Evolutionary conservation across 2,113 vertebrate genomes (phyloP).

Genomic region (Ageneiosus marmoratus): DNA sequence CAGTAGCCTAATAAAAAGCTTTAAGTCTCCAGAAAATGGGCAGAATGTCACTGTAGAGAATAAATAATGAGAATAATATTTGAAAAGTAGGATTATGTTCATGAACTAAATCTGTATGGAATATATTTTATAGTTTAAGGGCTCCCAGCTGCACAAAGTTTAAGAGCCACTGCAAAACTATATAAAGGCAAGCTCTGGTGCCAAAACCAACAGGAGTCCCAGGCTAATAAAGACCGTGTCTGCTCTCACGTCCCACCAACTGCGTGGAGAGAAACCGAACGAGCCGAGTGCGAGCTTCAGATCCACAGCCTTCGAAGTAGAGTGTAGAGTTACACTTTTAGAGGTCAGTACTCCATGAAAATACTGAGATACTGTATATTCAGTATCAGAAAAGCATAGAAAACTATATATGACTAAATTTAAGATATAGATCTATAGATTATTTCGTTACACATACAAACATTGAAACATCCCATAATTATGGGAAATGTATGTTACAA

Average conservation of each 20-base stretch:
- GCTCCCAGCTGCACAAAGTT: not conserved
- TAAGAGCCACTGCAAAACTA: not conserved
- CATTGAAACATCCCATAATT: constrained; percentile 54
- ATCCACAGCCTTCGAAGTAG: not conserved
- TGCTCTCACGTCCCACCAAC: not conserved
- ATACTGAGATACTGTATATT: constrained; percentile 31
- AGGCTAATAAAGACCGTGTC: not conserved
- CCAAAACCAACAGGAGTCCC: not conserved
- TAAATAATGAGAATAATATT: not conserved
- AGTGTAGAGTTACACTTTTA: constrained; percentile 1
- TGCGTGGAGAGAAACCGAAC: not conserved
- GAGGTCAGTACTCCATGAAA: constrained; percentile 22
- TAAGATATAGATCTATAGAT: constrained; percentile 47
- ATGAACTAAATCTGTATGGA: not conserved
- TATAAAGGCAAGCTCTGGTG: not conserved
- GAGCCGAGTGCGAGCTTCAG: not conserved
- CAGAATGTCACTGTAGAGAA: not conserved
- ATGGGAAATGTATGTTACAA: constrained; percentile 41
- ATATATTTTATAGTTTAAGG: not conserved
- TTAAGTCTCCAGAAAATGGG: not conserved
- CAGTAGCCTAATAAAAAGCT: not conserved
- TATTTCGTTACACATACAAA: constrained; percentile 42
- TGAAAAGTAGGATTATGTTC: not conserved
- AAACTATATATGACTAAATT: constrained; percentile 34
- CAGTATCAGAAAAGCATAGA: constrained; percentile 32